Evolutionary conservation across 2,888 invertebrate species (phyloP), one percentile per base, ranked within the genome.

Genomic region (Brenthis daphne): DNA sequence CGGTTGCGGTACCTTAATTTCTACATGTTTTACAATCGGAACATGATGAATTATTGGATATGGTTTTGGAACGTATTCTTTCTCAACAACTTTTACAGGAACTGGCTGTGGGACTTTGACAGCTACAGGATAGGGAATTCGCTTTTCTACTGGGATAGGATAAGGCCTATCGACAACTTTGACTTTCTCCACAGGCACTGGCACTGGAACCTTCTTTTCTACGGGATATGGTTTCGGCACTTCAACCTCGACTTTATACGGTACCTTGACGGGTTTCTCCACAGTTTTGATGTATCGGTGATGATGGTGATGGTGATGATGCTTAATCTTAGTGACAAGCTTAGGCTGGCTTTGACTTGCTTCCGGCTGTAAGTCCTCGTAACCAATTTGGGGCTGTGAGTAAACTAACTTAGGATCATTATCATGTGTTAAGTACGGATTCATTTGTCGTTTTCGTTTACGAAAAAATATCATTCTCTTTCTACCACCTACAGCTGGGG

Each of bases 301-400:
- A 78, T 95, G 95, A 80, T 95, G 95, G 77, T 95, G 95, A 75
- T 95, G 95, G 77, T 95, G 95, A 77, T 95, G 95, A 77, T 95
- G 95, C 80, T 95, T 93, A 76, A 93, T 84, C 83, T 88, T 92
- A 68, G 91, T 90, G 75, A 86, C 76, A 71, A 85, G 80, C 69
- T 79, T 83, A 51, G 85, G 80, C 61, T 79, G 82, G 57, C 71
- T 74, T 69, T 83, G 79, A 76, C 85, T 87, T 64, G 77, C 85
- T 69, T 87, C 87, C 56, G 82, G 75, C 65, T 85, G 83, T 66
- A 84, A 83, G 68, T 90, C 87, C 51, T 78, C 81, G 69, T 81
- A 77, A 70, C 73, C 72, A 75, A 80, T 77, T 74, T 77, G 81
- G 70, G 76, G 75, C 72, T 82, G 65, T 6, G 54, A 24, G 43